Conservation (phyloP, 2,888 invertebrate species). For the Sturmia bella region DNA sequence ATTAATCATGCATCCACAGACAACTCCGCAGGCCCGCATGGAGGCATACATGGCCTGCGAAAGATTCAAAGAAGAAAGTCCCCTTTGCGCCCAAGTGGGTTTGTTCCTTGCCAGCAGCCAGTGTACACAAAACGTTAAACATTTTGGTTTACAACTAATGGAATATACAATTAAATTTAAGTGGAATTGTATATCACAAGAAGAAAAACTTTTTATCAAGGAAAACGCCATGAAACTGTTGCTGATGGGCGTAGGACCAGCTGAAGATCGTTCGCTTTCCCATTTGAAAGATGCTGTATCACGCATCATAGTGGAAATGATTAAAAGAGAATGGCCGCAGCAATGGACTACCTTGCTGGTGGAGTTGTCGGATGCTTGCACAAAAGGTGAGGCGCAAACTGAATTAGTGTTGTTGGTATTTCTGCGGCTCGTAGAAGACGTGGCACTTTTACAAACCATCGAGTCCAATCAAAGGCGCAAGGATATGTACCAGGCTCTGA, state of each 20-base stretch:
- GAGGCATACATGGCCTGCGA: slow-evolving; percentile 94
- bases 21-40: slow-evolving; percentile 88
- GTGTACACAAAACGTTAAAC: slow-evolving; percentile 90
- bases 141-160: slow-evolving; percentile 95
- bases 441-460: slow-evolving; percentile 93
- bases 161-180: slow-evolving; percentile 96
- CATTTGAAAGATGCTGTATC: slow-evolving; percentile 93
- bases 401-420: slow-evolving; percentile 95
- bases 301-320: slow-evolving; percentile 97
- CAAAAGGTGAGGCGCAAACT: slow-evolving; percentile 92
- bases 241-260: slow-evolving; percentile 88
- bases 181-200: slow-evolving; percentile 94
- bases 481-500: slow-evolving; percentile 94
- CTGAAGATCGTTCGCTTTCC: slow-evolving; percentile 85
- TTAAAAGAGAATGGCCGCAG: slow-evolving; percentile 98
- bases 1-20: slow-evolving; percentile 90
- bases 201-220: slow-evolving; percentile 94
- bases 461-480: slow-evolving; percentile 94
- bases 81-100: slow-evolving; percentile 92
- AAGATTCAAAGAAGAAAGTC: slow-evolving; percentile 86
- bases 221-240: slow-evolving; percentile 94
- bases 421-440: slow-evolving; percentile 95
- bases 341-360: slow-evolving; percentile 94
- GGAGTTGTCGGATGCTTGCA: slow-evolving; percentile 91
- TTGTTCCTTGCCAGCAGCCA: slow-evolving; percentile 89